Evolutionary conservation across 2,888 invertebrate genomes (phyloP).

Genomic region (Tigriopus californicus): DNA sequence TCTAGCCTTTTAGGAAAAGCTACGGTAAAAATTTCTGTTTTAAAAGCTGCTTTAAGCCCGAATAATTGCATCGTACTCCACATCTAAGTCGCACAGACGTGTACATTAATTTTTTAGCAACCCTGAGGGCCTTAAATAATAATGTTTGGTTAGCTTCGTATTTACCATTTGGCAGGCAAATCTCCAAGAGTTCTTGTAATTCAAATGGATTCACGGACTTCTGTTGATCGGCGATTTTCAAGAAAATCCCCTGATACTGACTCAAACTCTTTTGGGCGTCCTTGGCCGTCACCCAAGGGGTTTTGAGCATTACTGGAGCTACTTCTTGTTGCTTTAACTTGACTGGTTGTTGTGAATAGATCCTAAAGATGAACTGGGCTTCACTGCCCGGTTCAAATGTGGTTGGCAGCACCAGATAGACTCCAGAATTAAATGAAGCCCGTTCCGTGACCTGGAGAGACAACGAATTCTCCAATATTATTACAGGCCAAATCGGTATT

Average conservation of each 20-base stretch:
- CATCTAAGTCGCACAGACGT: too few species aligned
- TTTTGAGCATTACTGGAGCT: conserved; percentile 12
- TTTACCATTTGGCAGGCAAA: conserved; percentile 62
- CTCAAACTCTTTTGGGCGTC: conserved; percentile 42
- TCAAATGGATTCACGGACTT: conserved; percentile 75
- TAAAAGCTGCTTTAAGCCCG: too few species aligned
- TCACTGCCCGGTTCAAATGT: conserved; percentile 80
- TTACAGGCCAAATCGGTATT: too few species aligned
- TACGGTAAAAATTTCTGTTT: too few species aligned
- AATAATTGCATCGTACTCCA: too few species aligned
- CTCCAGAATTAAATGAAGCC: conserved; percentile 49
- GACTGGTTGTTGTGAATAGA: conserved; percentile 54
- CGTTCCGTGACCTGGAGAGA: neutral
- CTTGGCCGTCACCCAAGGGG: neutral
- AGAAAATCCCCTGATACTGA: conserved; percentile 73
- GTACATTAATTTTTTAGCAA: too few species aligned
- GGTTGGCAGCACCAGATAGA: conserved; percentile 64
- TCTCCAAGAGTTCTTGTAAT: conserved; percentile 68
- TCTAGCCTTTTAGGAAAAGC: too few species aligned
- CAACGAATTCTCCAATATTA: too few species aligned
- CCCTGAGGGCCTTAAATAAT: too few species aligned
- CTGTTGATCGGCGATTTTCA: conserved; percentile 76
- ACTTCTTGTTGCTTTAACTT: conserved; percentile 42
- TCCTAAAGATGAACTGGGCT: conserved; percentile 59
- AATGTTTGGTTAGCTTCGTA: too few species aligned